Percentiles rank a stretch among this genome's conserved stretches.
Conservation (phyloP, 2,797 vertebrate genomes). For the Podarcis lilfordi region DNA sequence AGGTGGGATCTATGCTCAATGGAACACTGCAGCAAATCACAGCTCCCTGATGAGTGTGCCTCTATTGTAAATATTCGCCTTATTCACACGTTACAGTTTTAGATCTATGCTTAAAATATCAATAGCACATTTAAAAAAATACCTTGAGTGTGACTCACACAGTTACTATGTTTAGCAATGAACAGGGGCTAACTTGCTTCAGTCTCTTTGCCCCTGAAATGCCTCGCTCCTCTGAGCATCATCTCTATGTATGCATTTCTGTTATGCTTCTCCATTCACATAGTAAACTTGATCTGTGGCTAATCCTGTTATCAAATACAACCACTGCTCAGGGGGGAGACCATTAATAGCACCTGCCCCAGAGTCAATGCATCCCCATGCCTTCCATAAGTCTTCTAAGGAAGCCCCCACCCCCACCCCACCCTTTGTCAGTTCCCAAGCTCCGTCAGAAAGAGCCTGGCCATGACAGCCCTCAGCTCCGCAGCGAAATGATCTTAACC, state of each 20-base stretch:
- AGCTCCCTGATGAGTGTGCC: neutral
- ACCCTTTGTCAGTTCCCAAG: too few relatives aligned
- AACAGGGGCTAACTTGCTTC: neutral
- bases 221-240: neutral
- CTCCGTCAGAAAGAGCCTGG: conserved; percentile 30
- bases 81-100: neutral
- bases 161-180: neutral
- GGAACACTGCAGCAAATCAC: neutral
- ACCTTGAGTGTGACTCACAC: neutral
- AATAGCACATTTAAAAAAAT: neutral
- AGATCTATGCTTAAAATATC: neutral
- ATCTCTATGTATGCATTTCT: neutral
- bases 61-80: neutral
- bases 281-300: conserved; percentile 41
- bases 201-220: neutral
- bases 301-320: conserved; percentile 49
- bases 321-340: conserved; percentile 28
- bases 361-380: conserved; percentile 50
- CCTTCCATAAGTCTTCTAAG: conserved; percentile 36
- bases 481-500: conserved; percentile 25
- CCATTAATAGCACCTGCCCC: conserved; percentile 40
- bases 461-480: conserved; percentile 19
- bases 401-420: conserved; percentile 27
- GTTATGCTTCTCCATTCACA: conserved; percentile 26
- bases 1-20: neutral